Evolutionary conservation across 2,888 invertebrate species (phyloP), one percentile per base, ranked within the genome.

Genomic region (Lasioglossum morio): DNA sequence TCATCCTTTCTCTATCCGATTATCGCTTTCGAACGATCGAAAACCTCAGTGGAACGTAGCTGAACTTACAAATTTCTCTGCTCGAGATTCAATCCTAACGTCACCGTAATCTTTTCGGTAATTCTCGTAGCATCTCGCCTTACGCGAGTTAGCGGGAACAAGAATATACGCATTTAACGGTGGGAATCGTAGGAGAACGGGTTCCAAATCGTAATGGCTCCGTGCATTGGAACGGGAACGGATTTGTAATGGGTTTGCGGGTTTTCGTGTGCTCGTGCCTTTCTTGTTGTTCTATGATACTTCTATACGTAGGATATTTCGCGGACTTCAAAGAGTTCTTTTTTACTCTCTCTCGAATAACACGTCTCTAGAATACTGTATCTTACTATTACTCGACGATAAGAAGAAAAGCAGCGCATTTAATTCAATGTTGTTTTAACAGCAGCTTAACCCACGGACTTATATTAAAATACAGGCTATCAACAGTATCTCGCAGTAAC

Each of bases 381-480:
- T 19, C 46, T 73, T 63, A 73, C 66, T 77, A 75, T 72, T 74
- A 70, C 34, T 63, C 72, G 80, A 84, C 77, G 78, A 88, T 81
- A 81, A 77, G 48, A 74, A 72, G 72, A 72, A 63, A 80, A 86
- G 85, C 87, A 87, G 87, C 81, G 88, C 88, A 91, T 89, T 93
- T 94, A 94, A 95, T 92, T 89, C 86, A 91, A 89, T 94, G 89
- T 94, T 94, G 92, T 94, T 94, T 94, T 94, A 94, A 94, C 95
- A 94, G 94, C 94, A 92, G 95, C 94, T 94, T 95, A 94, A 95
- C 93, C 94, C 92, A 93, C 89, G 95, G 95, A 95, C 90, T 94
- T 94, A 92, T 92, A 92, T 93, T 94, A 94, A 93, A 94, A 89
- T 93, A 93, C 93, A 91, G 93, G 92, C 94, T 94, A 93, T 92